A percentile compares a stretch with the other conserved stretches of the same genome.
Conservation (phyloP, 2,888 invertebrate genomes). For the Drosophila testacea region DNA sequence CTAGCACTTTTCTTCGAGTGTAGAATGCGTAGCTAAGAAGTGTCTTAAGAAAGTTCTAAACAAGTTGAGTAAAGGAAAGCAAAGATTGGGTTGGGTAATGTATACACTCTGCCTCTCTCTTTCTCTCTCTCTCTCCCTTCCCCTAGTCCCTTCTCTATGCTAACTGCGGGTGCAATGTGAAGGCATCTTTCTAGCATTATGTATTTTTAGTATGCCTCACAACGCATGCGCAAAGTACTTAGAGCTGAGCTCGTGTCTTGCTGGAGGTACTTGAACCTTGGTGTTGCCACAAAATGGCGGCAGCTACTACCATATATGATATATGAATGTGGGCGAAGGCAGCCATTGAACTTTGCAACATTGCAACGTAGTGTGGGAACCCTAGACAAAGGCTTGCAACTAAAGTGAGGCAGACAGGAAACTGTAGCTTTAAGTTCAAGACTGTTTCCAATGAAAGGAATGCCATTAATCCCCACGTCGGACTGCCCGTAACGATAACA, state of each 20-base stretch:
- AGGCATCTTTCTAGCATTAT: conserved; percentile 56
- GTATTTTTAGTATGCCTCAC: conserved; percentile 37
- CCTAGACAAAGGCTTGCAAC: conserved; percentile 28
- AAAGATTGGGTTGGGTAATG: conserved; percentile 50
- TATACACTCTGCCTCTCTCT: conserved; percentile 7
- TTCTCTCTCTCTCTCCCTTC: neutral
- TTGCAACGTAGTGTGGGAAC: conserved; percentile 32
- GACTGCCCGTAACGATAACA: conserved; percentile 16
- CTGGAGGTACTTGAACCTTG: conserved; percentile 76
- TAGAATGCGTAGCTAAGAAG: conserved; percentile 61
- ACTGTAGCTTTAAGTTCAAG: conserved; percentile 16
- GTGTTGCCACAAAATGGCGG: conserved; percentile 66
- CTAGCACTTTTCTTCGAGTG: conserved; percentile 23
- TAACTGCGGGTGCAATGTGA: conserved; percentile 55
- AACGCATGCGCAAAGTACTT: conserved; percentile 67
- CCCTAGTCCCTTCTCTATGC: neutral
- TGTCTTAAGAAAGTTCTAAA: conserved; percentile 60
- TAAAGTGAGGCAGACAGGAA: neutral
- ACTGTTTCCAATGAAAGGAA: conserved; percentile 18
- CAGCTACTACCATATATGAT: conserved; percentile 38
- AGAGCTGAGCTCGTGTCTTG: conserved; percentile 29
- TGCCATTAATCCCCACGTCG: conserved; percentile 31
- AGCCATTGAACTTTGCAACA: conserved; percentile 57
- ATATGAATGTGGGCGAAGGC: conserved; percentile 64
- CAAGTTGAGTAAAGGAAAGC: conserved; percentile 51